These are phyloP conservation scores for Eptesicus fuscus DNA, from an alignment of 2,113 vertebrate species.

Conservation along the genomic window DNA sequence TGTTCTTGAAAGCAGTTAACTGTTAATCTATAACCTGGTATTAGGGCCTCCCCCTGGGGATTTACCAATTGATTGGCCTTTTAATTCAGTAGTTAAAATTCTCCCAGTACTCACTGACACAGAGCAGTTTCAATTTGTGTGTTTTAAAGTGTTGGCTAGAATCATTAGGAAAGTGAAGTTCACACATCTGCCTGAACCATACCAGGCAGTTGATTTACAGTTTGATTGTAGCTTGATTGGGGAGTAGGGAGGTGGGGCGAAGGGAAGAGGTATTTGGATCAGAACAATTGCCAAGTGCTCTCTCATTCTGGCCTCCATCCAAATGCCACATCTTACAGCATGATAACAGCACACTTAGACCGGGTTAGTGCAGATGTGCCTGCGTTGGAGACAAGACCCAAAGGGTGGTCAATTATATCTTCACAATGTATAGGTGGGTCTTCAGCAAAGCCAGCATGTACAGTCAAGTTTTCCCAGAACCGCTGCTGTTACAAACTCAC, in stretches of 20 bases:
- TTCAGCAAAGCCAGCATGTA: neutral
- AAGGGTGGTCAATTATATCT: neutral
- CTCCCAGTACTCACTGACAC: conserved; percentile 36
- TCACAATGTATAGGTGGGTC: neutral
- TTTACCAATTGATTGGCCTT: conserved; percentile 63
- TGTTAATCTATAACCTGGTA: conserved; percentile 50
- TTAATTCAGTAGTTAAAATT: conserved; percentile 67
- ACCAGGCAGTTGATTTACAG: neutral
- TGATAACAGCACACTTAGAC: neutral
- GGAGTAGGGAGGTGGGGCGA: neutral
- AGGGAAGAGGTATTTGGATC: neutral
- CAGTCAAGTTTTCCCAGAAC: neutral
- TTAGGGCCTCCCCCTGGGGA: conserved; percentile 42
- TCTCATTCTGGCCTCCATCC: neutral
- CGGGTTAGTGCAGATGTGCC: neutral
- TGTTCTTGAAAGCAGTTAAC: conserved; percentile 55
- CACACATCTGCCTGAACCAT: neutral
- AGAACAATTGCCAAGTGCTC: neutral
- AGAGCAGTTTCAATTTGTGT: conserved; percentile 50
- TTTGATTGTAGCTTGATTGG: neutral
- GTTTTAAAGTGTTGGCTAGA: neutral
- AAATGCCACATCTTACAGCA: neutral
- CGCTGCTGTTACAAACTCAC: neutral
- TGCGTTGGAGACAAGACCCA: neutral
- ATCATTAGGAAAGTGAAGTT: conserved; percentile 35